These are phyloP conservation scores for Andrena cerasifolii DNA, from an alignment of 1,140 invertebrate genomes.

Conservation along the genomic window DNA sequence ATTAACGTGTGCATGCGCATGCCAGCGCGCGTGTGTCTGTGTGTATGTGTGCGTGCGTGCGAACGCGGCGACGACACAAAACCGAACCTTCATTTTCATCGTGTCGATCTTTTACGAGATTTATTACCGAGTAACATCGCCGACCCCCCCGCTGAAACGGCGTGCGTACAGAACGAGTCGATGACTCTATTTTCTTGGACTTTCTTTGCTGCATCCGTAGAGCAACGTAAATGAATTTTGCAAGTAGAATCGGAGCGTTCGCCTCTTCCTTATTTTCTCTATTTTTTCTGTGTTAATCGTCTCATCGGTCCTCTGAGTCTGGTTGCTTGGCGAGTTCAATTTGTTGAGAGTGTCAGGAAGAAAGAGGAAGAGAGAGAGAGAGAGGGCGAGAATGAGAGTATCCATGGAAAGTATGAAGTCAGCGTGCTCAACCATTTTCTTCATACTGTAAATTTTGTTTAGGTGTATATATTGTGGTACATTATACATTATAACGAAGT, in stretches of 20 bases:
- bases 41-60: constrained; percentile 37
- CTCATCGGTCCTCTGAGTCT: constrained; percentile 38
- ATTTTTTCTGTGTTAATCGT: too few relatives aligned
- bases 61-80: constrained; percentile 45
- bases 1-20: constrained; percentile 37
- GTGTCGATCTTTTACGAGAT: constrained; percentile 31
- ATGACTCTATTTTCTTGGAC: constrained; percentile 48
- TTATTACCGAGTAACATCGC: constrained; percentile 28
- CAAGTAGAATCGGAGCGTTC: constrained; percentile 53
- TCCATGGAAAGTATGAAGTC: neutral
- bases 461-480: constrained; percentile 31
- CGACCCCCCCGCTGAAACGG: neutral
- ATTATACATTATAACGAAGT: constrained; percentile 21
- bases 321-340: neutral
- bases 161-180: constrained; percentile 48
- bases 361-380: neutral
- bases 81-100: constrained; percentile 25
- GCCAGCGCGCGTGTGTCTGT: too few relatives aligned
- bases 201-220: constrained; percentile 56
- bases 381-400: neutral
- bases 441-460: constrained; percentile 43
- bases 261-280: constrained; percentile 47
- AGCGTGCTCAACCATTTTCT: constrained; percentile 8
- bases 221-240: constrained; percentile 68
- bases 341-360: neutral